Evolutionary conservation across 2,113 vertebrate genomes (phyloP).

Genomic region (Macrotus californicus): DNA sequence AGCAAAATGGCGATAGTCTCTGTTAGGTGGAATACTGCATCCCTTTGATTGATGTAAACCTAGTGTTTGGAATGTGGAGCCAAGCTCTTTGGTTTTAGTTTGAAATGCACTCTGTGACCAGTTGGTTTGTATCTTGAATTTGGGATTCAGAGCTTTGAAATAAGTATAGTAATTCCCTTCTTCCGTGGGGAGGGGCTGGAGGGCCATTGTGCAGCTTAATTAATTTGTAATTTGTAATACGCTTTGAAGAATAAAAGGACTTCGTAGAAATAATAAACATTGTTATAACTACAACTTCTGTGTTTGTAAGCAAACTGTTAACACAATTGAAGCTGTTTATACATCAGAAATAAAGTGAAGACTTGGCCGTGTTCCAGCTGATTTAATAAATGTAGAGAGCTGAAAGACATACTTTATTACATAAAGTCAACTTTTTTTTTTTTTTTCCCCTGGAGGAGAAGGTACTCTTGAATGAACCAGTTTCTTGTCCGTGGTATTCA

Average conservation of each 20-base stretch:
- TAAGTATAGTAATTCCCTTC: background rate
- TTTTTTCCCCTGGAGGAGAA: background rate
- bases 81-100: background rate
- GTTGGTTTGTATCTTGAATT: conserved; percentile 27
- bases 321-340: background rate
- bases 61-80: background rate
- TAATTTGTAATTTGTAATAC: conserved; percentile 50
- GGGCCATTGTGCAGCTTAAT: background rate
- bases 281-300: conserved; percentile 22
- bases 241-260: conserved; percentile 33
- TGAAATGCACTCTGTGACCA: conserved; percentile 15
- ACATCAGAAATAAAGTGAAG: conserved; percentile 21
- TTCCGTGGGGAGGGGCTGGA: background rate
- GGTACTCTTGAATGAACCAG: background rate
- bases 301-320: conserved; percentile 44
- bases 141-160: conserved; percentile 10
- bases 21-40: background rate
- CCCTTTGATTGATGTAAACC: background rate
- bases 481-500: background rate
- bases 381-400: conserved; percentile 13
- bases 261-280: conserved; percentile 38
- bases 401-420: conserved; percentile 28
- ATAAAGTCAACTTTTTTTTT: background rate
- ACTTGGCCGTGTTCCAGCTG: background rate
- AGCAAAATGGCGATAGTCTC: background rate